Conservation (phyloP, 2,888 invertebrate species). For the Metallyticus violacea region DNA sequence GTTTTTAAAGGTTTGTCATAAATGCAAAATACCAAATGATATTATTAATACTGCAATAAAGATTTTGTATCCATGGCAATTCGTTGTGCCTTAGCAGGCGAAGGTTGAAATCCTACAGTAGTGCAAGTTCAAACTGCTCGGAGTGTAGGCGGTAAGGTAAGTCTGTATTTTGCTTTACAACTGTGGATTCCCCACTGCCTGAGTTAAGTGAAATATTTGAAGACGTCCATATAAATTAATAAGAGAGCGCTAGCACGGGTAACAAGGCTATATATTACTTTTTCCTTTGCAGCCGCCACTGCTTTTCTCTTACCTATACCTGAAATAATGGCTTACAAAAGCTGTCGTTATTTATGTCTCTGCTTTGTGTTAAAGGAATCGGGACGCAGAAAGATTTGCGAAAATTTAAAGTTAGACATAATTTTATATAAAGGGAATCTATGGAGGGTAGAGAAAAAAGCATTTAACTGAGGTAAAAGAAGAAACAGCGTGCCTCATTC, state of each 20-base stretch:
- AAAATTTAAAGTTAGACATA: not conserved
- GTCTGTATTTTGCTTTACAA: not conserved
- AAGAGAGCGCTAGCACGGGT: not conserved
- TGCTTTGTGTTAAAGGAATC: not conserved
- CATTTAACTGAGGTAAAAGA: not conserved
- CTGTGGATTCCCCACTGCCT: not conserved
- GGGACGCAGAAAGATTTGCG: not conserved
- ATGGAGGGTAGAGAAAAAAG: too few species aligned
- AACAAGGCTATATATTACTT: not conserved
- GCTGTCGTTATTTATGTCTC: not conserved
- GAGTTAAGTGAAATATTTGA: slow-evolving; percentile 9
- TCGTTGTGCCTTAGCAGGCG: too few species aligned
- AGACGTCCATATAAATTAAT: not conserved
- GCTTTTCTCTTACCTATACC: not conserved
- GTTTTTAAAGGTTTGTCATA: too few species aligned
- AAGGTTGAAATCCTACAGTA: too few species aligned
- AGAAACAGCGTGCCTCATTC: too few species aligned
- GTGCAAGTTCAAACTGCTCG: not conserved
- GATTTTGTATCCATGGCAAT: too few species aligned
- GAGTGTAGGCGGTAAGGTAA: not conserved
- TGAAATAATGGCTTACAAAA: slow-evolving; percentile 8
- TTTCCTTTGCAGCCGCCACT: not conserved
- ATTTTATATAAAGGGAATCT: not conserved
- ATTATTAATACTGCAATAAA: too few species aligned
- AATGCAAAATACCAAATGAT: too few species aligned